Base-by-base conservation (phyloP, 2,797 vertebrate genomes). In the Phoeniculus purpureus region DNA sequence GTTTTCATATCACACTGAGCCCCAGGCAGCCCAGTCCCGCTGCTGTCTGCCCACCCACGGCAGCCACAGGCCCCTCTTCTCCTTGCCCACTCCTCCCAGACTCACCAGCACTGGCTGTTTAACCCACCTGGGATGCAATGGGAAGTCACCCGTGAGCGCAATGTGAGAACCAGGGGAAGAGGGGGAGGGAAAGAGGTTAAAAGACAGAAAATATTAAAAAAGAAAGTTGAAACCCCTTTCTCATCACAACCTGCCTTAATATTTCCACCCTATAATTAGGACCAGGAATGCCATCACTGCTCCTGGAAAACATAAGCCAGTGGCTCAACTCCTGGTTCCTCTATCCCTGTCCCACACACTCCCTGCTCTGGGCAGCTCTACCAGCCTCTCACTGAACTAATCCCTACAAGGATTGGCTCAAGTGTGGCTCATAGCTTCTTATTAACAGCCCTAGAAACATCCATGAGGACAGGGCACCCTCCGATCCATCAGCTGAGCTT, bases 161-260 rank as follows among this genome's bases (percentile, higher is more conserved):
- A 18, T 0, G 0, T 7, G 52, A 73, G 31, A 72, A 68, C 4
- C 19, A 31, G 16, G 5, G 31, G 9, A 64, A 81, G 3, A 14
- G 22, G 3, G 29, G 7, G 4, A 14, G 4, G 4, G 2, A 3
- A 23, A 4, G 4, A 4, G 1, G 8, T 9, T 52, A 21, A 15
- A 12, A 10, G 12, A 47, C 61, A 65, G 5, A 52, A 73, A 52
- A 85, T 0, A 52, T 4, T 13, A 40, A 58, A 51, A 70, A 52
- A 20, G 3, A 32, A 31, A 64, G 20, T 13, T 85, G 59, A 68
- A 81, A 32, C 10, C 2, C 12, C 15, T 52, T 82, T 10, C 10
- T 11, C 2, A 66, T 54, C 37, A 43, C 17, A 54, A 56, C 15
- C 40, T 72, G 56, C 51, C 51, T 54, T 76, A 27, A 22, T 54